Conservation (phyloP, 1,140 invertebrate species). For the Epicauta chinensis region DNA sequence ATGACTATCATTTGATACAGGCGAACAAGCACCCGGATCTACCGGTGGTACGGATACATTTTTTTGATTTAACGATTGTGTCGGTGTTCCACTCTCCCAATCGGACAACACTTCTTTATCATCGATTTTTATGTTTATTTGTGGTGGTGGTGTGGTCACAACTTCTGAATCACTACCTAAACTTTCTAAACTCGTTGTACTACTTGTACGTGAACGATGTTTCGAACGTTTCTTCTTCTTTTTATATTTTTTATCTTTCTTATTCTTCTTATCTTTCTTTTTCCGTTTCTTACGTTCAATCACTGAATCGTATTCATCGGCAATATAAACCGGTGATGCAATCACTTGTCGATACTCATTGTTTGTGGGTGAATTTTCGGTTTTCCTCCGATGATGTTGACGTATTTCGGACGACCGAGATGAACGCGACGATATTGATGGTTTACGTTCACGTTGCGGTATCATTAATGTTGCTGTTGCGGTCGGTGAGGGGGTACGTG, state of each 20-base stretch:
- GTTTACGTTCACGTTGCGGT: conserved; percentile 33
- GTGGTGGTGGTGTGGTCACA: conserved; percentile 26
- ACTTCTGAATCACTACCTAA: conserved; percentile 31
- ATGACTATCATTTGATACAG: conserved; percentile 39
- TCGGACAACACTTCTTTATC: conserved; percentile 46
- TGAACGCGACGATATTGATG: conserved; percentile 36
- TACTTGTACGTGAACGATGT: conserved; percentile 57
- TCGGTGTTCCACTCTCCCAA: conserved; percentile 26
- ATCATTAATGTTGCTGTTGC: conserved; percentile 11
- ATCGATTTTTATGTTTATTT: not conserved
- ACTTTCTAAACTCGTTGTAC: conserved; percentile 49
- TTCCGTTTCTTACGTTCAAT: conserved; percentile 47
- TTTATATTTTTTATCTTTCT: conserved; percentile 61
- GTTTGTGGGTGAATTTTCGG: conserved; percentile 27
- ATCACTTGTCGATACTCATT: conserved; percentile 30
- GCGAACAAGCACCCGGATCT: conserved; percentile 35
- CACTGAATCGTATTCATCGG: conserved; percentile 42
- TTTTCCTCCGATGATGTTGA: conserved; percentile 36
- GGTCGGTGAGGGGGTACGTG: conserved; percentile 45
- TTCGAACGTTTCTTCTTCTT: conserved; percentile 64
- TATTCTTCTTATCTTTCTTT: conserved; percentile 56
- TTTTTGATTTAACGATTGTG: not conserved
- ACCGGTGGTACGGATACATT: conserved; percentile 18
- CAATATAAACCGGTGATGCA: conserved; percentile 27
- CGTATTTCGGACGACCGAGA: conserved; percentile 39